Conservation (phyloP, 2,888 invertebrate species). For the Rotaria macrura region DNA sequence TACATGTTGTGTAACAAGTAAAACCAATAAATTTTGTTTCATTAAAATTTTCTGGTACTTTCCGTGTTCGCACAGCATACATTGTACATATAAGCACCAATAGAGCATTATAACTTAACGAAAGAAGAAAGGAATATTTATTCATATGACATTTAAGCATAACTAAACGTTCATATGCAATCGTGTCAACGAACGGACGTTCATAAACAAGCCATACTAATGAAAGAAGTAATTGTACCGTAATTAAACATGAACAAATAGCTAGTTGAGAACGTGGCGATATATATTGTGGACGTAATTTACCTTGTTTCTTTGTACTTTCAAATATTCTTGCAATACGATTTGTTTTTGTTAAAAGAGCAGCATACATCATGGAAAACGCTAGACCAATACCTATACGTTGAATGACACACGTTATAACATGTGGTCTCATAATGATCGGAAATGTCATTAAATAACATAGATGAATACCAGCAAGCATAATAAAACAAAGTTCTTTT, state of each 20-base stretch:
- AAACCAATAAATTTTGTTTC: conserved; percentile 41
- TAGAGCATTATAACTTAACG: conserved; percentile 45
- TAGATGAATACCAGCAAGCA: conserved; percentile 35
- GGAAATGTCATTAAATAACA: conserved; percentile 38
- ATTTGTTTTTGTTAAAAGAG: conserved; percentile 42
- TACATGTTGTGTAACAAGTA: conserved; percentile 80
- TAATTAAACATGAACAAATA: conserved; percentile 59
- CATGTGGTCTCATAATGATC: conserved; percentile 38
- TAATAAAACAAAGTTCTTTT: conserved; percentile 40
- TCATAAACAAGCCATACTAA: conserved; percentile 14
- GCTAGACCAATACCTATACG: conserved; percentile 38
- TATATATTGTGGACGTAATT: conserved; percentile 57
- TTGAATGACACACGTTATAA: conserved; percentile 38
- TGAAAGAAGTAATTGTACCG: conserved; percentile 55
- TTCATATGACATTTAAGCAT: conserved; percentile 51
- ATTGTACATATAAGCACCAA: conserved; percentile 60
- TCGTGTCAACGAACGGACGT: conserved; percentile 33
- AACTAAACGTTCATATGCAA: not conserved
- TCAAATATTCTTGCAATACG: conserved; percentile 13
- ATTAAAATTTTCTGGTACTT: conserved; percentile 43
- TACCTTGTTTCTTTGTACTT: conserved; percentile 13
- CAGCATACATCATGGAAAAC: conserved; percentile 40
- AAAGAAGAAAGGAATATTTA: conserved; percentile 67
- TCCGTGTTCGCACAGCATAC: conserved; percentile 41
- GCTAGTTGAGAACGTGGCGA: conserved; percentile 65